Evolutionary conservation across 23 tunicate genomes (phyloP).

Genomic region (Halocynthia aurantium): DNA sequence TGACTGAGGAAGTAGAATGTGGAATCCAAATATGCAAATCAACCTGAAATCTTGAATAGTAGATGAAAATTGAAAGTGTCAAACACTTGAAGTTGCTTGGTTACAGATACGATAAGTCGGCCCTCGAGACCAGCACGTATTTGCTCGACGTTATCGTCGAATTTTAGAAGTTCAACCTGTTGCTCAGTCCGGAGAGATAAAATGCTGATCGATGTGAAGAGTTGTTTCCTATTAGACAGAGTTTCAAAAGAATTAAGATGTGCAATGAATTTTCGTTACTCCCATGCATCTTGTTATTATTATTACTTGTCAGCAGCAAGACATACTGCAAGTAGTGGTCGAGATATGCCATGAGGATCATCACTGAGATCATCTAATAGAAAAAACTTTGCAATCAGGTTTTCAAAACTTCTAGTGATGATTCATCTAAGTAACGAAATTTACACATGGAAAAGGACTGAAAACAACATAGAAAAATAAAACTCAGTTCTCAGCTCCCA

Average conservation of each 20-base stretch:
- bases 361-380: neutral
- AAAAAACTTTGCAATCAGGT: neutral
- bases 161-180: slow-evolving; percentile 48
- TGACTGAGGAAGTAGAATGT: no score
- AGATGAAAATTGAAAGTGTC: slow-evolving; percentile 18
- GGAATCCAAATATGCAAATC: neutral
- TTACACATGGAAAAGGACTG: no score
- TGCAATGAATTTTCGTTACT: no score
- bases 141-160: slow-evolving; percentile 42
- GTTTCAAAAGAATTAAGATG: neutral
- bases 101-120: slow-evolving; percentile 41
- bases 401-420: no score
- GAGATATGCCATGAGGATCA: slow-evolving; percentile 9
- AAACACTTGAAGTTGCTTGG: slow-evolving; percentile 58
- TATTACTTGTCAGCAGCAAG: slow-evolving; percentile 73
- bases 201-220: slow-evolving; percentile 60
- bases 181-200: slow-evolving; percentile 55
- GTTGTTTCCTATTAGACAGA: slow-evolving; percentile 51
- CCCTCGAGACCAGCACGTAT: slow-evolving; percentile 51
- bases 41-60: slow-evolving; percentile 11
- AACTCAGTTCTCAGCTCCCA: no score
- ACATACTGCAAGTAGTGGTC: slow-evolving; percentile 76
- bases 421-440: no score
- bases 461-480: no score
- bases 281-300: no score